Evolutionary conservation across 2,113 vertebrate genomes (phyloP).

Genomic region (Seriola rivoliana): DNA sequence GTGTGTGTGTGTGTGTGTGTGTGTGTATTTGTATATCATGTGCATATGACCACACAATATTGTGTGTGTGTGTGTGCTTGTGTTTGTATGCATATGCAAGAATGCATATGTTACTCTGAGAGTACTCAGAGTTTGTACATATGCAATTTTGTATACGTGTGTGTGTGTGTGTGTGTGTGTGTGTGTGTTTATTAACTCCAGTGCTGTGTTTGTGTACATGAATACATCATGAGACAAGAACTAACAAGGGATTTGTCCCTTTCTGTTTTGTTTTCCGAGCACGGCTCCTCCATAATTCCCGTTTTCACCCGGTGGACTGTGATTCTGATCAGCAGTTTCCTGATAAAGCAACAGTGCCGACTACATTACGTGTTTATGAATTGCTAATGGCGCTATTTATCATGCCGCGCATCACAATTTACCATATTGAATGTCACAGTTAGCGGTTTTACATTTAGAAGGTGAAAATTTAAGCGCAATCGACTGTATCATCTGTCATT

Average conservation of each 20-base stretch:
- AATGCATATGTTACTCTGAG: not conserved
- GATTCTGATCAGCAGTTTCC: slow-evolving; percentile 62
- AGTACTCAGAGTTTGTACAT: too few relatives aligned
- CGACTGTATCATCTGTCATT: slow-evolving; percentile 61
- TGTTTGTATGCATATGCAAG: not conserved
- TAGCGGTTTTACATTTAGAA: slow-evolving; percentile 63
- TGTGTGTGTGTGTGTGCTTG: not conserved
- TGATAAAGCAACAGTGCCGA: slow-evolving; percentile 48
- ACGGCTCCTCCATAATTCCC: slow-evolving; percentile 36
- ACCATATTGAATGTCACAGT: slow-evolving; percentile 64
- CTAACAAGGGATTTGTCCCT: slow-evolving; percentile 18
- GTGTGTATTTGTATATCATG: not conserved
- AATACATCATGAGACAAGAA: slow-evolving; percentile 18
- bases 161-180: not conserved
- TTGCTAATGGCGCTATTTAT: slow-evolving; percentile 69
- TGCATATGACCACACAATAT: not conserved
- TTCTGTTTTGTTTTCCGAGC: slow-evolving; percentile 35
- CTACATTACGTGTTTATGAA: slow-evolving; percentile 68
- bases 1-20: not conserved
- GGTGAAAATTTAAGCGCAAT: slow-evolving; percentile 50
- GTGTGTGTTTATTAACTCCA: not conserved
- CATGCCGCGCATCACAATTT: slow-evolving; percentile 33
- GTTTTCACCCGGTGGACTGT: not conserved
- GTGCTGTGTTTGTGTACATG: not conserved
- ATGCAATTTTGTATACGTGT: too few relatives aligned